phyloP scores from a whole-genome alignment of 2,888 invertebrate species.

The Machimus rusticus region DNA sequence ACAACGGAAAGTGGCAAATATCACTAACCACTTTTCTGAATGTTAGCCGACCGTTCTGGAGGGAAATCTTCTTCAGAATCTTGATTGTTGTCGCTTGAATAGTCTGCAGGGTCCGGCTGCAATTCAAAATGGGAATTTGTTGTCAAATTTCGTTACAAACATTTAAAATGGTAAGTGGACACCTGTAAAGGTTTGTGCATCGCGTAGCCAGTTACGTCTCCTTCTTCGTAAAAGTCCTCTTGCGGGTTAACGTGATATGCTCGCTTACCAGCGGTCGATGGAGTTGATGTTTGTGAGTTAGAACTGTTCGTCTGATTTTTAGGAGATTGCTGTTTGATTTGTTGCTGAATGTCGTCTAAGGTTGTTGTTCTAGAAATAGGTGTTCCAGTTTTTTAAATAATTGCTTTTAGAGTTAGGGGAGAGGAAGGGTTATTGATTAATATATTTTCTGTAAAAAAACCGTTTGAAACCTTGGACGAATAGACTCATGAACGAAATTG shows the following conservation, averaged over 20 bases:
- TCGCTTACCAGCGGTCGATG: constrained; percentile 45
- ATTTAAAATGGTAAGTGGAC: background rate
- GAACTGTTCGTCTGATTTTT: constrained; percentile 54
- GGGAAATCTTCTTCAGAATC: background rate
- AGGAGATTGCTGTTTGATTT: constrained; percentile 58
- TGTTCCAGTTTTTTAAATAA: background rate
- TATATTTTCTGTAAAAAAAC: no score
- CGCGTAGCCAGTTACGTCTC: constrained; percentile 67
- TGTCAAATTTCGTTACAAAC: background rate
- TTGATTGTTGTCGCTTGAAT: background rate
- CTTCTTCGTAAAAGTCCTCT: constrained; percentile 69
- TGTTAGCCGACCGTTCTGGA: background rate
- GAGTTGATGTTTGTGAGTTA: background rate
- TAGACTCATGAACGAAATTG: no score
- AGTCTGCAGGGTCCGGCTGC: background rate
- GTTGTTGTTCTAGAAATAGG: constrained; percentile 69
- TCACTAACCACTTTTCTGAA: background rate
- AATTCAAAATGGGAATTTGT: background rate
- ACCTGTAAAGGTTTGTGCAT: constrained; percentile 47
- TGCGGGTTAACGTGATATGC: constrained; percentile 53
- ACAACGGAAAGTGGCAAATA: background rate
- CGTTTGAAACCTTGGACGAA: no score
- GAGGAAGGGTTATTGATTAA: no score
- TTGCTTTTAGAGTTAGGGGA: no score
- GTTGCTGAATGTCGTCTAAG: constrained; percentile 73